Evolutionary conservation across 92 coral and sea anemone genomes (phyloP).

Genomic region (Zoanthus solanderi): DNA sequence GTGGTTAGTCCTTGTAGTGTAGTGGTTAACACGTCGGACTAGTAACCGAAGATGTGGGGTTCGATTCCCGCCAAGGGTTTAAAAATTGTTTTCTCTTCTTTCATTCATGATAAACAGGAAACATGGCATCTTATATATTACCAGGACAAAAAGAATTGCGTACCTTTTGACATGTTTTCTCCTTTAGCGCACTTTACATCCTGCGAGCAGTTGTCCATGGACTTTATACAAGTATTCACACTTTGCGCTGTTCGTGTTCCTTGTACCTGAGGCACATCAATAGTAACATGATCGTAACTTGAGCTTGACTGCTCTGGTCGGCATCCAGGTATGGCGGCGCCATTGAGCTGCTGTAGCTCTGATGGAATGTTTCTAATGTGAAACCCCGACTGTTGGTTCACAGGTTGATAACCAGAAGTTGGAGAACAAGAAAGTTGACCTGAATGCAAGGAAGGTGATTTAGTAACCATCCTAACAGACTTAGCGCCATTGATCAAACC

Average conservation of each 20-base stretch:
- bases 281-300: neutral
- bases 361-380: neutral
- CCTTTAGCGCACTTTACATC: neutral
- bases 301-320: neutral
- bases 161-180: slow-evolving; percentile 17
- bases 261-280: neutral
- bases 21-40: no score
- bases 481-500: no score
- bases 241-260: neutral
- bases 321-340: slow-evolving; percentile 4
- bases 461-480: no score
- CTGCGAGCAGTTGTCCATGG: neutral
- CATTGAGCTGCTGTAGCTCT: neutral
- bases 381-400: neutral
- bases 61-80: no score
- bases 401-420: neutral
- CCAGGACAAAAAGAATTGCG: neutral
- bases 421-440: neutral
- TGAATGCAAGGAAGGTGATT: no score
- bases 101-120: neutral
- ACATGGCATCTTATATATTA: no score
- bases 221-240: neutral
- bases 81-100: no score
- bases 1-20: no score
- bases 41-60: no score